Evolutionary conservation across 2,888 invertebrate species (phyloP).

Genomic region (Dysmachus trigonus): DNA sequence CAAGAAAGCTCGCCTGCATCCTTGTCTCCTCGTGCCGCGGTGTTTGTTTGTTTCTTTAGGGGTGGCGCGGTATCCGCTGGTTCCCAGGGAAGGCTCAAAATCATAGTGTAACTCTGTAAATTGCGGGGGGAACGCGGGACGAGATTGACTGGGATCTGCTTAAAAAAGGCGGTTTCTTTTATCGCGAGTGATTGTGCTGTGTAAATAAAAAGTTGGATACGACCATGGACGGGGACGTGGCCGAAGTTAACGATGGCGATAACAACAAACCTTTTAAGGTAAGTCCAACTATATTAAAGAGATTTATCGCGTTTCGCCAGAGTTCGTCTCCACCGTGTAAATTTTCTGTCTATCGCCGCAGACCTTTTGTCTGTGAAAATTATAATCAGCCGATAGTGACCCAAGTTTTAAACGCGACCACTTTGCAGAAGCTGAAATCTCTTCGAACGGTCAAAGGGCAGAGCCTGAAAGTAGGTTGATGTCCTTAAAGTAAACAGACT

Average conservation of each 20-base stretch:
- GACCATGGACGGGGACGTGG: not conserved
- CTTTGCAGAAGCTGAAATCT: not conserved
- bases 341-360: not conserved
- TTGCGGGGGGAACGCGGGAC: not conserved
- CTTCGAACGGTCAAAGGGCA: conserved; percentile 17
- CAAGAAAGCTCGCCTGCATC: conserved; percentile 19
- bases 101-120: not conserved
- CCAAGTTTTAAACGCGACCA: not conserved
- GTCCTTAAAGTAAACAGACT: conserved; percentile 33
- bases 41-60: conserved; percentile 25
- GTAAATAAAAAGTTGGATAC: conserved; percentile 7
- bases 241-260: conserved; percentile 21
- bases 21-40: conserved; percentile 43
- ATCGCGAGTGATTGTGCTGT: not conserved
- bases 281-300: not conserved
- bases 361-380: not conserved
- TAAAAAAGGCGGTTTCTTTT: not conserved
- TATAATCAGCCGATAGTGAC: not conserved
- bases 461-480: conserved; percentile 3
- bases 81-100: not conserved
- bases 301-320: not conserved
- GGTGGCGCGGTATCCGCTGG: not conserved
- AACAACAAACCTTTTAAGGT: conserved; percentile 47
- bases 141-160: not conserved
- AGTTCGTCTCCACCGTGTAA: not conserved